Conservation (phyloP, 2,888 invertebrate genomes). For the Microdon myrmicae region DNA sequence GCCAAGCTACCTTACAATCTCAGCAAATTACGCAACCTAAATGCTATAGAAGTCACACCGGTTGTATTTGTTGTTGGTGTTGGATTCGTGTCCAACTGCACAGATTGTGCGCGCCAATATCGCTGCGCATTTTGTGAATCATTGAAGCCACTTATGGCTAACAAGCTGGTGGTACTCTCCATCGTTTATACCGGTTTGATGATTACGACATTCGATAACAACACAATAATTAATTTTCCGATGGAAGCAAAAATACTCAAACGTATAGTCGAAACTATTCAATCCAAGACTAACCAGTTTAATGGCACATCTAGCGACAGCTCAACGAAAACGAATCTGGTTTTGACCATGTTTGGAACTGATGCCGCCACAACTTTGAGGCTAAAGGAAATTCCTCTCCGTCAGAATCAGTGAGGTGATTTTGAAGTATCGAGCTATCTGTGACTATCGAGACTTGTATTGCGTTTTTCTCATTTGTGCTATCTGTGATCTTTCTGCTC, state of each 20-base stretch:
- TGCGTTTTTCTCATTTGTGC: constrained; percentile 13
- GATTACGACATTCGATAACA: constrained; percentile 49
- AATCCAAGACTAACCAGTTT: no score
- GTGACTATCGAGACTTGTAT: no score
- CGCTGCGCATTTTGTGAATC: constrained; percentile 36
- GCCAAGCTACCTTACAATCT: no score
- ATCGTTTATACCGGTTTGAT: constrained; percentile 39
- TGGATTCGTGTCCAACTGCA: no score
- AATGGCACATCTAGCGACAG: constrained; percentile 4
- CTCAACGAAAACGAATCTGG: constrained; percentile 45
- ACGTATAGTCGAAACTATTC: no score
- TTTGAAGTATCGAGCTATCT: no score
- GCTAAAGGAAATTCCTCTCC: no score
- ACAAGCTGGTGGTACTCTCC: constrained; percentile 4
- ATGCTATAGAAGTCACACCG: constrained; percentile 17
- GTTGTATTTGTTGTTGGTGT: no score
- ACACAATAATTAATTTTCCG: constrained; percentile 44
- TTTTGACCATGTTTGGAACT: constrained; percentile 30
- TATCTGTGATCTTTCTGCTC: constrained; percentile 1
- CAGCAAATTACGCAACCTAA: constrained; percentile 36
- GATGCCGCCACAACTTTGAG: constrained; percentile 25
- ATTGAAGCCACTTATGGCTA: constrained; percentile 27
- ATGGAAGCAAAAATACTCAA: constrained; percentile 16
- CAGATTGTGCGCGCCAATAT: constrained; percentile 37
- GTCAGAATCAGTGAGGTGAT: no score